phyloP scores from a whole-genome alignment of 2,797 vertebrate species.

The Diplodus puntazzo region DNA sequence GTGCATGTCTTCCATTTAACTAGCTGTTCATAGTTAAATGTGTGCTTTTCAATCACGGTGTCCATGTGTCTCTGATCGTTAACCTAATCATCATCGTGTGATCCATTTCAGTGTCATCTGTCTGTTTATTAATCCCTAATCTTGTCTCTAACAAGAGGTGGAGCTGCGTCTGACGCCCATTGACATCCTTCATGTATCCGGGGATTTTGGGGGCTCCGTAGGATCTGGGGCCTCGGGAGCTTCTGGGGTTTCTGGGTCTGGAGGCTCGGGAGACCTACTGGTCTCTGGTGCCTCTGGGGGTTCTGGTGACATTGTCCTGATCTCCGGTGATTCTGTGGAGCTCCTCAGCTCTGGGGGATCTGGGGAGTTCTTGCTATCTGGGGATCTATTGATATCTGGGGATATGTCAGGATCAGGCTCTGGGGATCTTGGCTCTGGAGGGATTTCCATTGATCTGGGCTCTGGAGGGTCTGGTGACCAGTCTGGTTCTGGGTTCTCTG shows the following conservation, averaged over 20 bases:
- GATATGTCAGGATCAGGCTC: conserved; percentile 63
- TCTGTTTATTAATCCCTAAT: conserved; percentile 86
- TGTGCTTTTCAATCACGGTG: conserved; percentile 57
- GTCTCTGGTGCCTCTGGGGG: conserved; percentile 60
- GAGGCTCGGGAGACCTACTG: conserved; percentile 61
- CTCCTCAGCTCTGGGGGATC: conserved; percentile 59
- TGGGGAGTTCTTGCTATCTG: conserved; percentile 57
- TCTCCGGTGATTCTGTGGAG: conserved; percentile 64
- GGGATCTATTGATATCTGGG: conserved; percentile 51
- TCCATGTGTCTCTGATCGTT: conserved; percentile 51
- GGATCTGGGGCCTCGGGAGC: conserved; percentile 75
- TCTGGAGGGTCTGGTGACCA: conserved; percentile 79
- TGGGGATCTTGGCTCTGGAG: conserved; percentile 65
- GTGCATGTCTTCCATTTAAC: conserved; percentile 86
- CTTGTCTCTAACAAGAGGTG: conserved; percentile 91
- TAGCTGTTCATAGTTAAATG: conserved; percentile 82
- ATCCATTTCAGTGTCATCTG: conserved; percentile 66
- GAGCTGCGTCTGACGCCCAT: conserved; percentile 86
- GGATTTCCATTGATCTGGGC: conserved; percentile 64
- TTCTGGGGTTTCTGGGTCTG: conserved; percentile 71
- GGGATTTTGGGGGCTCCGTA: conserved; percentile 78
- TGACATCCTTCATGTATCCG: conserved; percentile 85
- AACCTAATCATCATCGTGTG: conserved; percentile 66
- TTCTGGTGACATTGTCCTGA: conserved; percentile 65
- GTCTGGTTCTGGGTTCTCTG: conserved; percentile 77